Percentiles rank a stretch among this genome's conserved stretches.
Conservation (phyloP, 2,113 vertebrate genomes). For the Cyanoramphus novaezelandiae region DNA sequence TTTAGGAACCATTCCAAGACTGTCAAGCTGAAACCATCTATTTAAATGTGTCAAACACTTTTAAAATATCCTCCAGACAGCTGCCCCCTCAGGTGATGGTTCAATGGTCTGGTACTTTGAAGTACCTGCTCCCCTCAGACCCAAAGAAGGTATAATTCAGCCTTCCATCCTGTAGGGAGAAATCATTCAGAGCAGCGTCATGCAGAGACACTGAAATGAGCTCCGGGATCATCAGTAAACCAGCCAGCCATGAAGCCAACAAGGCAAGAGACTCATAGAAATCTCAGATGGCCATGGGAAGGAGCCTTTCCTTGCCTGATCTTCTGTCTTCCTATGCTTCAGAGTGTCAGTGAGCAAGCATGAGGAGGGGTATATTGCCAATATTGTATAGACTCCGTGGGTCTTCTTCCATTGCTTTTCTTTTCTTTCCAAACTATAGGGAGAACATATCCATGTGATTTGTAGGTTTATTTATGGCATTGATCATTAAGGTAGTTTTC, state of each 20-base stretch:
- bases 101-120: neutral
- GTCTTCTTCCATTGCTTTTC: neutral
- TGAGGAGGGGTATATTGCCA: neutral
- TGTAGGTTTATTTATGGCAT: neutral
- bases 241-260: neutral
- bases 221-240: neutral
- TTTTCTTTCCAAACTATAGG: neutral
- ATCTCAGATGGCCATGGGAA: neutral
- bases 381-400: neutral
- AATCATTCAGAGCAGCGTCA: neutral
- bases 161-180: neutral
- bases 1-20: conserved; percentile 6
- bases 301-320: neutral
- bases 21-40: conserved; percentile 13
- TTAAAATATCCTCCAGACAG: conserved; percentile 1
- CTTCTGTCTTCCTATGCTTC: neutral
- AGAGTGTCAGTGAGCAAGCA: neutral
- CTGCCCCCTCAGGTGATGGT: neutral
- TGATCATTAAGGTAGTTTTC: neutral
- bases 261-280: neutral
- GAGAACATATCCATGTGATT: neutral
- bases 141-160: neutral
- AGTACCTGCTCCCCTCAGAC: neutral
- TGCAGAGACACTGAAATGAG: neutral
- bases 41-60: neutral